Evolutionary conservation across 1,140 invertebrate species (phyloP).

Genomic region (Lamellibrachia luymesi): DNA sequence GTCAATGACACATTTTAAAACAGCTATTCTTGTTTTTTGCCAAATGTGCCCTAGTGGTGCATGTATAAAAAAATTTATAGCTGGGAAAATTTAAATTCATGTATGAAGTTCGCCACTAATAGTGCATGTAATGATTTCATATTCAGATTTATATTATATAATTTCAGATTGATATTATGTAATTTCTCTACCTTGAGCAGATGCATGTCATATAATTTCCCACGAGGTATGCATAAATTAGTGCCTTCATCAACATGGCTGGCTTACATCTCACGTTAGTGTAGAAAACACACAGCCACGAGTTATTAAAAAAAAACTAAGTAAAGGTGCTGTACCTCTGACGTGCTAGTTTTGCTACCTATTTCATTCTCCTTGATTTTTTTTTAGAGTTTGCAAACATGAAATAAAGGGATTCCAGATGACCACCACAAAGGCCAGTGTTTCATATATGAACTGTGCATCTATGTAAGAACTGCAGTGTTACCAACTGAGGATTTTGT

Average conservation of each 20-base stretch:
- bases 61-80: neutral
- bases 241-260: neutral
- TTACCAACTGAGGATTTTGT: neutral
- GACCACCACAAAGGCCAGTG: neutral
- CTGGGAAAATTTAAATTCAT: neutral
- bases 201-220: neutral
- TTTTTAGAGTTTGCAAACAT: too few species aligned
- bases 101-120: neutral
- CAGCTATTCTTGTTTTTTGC: neutral
- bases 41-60: neutral
- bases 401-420: neutral
- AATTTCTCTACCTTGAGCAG: neutral
- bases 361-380: too few species aligned
- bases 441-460: neutral
- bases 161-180: neutral
- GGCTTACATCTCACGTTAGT: too few species aligned
- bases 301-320: too few species aligned
- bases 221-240: neutral
- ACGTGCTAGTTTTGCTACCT: too few species aligned
- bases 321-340: too few species aligned
- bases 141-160: too few species aligned
- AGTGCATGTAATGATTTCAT: too few species aligned
- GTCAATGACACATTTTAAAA: too few species aligned
- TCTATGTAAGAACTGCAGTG: neutral
- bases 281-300: too few species aligned